Conservation (phyloP, 35 echinoderm and acorn worm species). For the Ophiothrix spiculata region DNA sequence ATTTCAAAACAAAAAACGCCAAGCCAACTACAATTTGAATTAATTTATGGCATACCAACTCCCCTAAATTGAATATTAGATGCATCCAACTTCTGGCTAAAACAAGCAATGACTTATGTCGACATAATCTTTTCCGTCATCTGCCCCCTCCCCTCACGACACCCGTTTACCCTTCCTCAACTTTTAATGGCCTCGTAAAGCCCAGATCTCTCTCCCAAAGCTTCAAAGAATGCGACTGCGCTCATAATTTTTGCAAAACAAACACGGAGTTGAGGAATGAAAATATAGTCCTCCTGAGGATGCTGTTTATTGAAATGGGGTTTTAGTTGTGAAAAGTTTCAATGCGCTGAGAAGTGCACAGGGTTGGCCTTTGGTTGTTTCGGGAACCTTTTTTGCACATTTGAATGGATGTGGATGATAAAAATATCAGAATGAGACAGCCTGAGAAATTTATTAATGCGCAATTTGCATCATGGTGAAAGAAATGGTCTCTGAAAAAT, state of each 20-base stretch:
- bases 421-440: too few species aligned
- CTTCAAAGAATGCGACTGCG: not conserved
- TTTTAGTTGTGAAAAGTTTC: not conserved
- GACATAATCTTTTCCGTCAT: not conserved
- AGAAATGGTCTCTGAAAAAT: too few species aligned
- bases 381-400: not conserved
- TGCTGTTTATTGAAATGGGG: not conserved
- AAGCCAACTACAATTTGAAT: too few species aligned
- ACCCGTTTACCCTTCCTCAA: not conserved
- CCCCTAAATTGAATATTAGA: too few species aligned
- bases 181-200: not conserved
- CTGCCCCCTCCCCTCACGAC: not conserved
- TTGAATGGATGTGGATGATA: too few species aligned
- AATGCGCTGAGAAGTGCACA: not conserved
- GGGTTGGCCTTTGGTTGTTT: not conserved
- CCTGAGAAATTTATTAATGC: too few species aligned
- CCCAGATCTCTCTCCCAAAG: not conserved
- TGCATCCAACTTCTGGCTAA: too few species aligned
- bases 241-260: slow-evolving; percentile 8
- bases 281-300: not conserved
- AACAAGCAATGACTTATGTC: slow-evolving; percentile 9
- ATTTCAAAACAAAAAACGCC: too few species aligned
- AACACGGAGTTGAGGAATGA: not conserved
- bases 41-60: too few species aligned
- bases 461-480: too few species aligned